phyloP scores from a whole-genome alignment of 92 coral and sea anemone genomes.

The Zoanthus gigantus region DNA sequence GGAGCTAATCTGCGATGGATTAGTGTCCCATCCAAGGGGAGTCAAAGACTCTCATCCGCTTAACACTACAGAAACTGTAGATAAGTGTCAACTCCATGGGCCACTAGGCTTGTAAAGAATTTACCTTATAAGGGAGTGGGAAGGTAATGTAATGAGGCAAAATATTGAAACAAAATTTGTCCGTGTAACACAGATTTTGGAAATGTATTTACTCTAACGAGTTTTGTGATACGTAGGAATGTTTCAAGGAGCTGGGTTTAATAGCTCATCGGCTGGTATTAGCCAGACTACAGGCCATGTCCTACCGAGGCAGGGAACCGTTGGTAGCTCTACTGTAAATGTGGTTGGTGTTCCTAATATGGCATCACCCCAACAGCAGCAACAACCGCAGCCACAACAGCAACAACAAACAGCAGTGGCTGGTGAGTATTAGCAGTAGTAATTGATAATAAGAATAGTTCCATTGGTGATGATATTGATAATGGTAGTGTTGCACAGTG shows the following conservation, averaged over 20 bases:
- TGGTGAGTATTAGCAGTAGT: not conserved
- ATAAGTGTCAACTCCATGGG: too few relatives aligned
- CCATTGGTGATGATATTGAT: not conserved
- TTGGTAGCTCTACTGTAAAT: constrained; percentile 61
- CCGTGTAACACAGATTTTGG: too few relatives aligned
- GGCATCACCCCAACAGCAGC: constrained; percentile 54
- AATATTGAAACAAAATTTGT: too few relatives aligned
- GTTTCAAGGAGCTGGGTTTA: constrained; percentile 55
- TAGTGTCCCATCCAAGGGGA: too few relatives aligned
- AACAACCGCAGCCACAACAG: constrained; percentile 25
- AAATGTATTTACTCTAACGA: too few relatives aligned
- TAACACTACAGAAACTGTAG: too few relatives aligned
- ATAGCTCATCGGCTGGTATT: constrained; percentile 46
- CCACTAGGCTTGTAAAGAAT: too few relatives aligned
- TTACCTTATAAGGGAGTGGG: too few relatives aligned
- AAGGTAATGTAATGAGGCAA: too few relatives aligned
- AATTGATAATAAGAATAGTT: not conserved
- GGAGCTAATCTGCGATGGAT: too few relatives aligned
- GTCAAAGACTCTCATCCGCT: too few relatives aligned
- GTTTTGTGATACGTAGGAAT: constrained; percentile 46
- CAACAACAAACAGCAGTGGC: constrained; percentile 52
- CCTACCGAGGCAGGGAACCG: constrained; percentile 78
- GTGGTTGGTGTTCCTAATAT: constrained; percentile 51
- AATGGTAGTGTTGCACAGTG: not conserved
- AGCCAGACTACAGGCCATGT: constrained; percentile 46